Percentiles rank a stretch among this genome's conserved stretches.
Evolutionary conservation across 2,888 invertebrate genomes (phyloP).

Genomic region (Meteorus cinctellus): DNA sequence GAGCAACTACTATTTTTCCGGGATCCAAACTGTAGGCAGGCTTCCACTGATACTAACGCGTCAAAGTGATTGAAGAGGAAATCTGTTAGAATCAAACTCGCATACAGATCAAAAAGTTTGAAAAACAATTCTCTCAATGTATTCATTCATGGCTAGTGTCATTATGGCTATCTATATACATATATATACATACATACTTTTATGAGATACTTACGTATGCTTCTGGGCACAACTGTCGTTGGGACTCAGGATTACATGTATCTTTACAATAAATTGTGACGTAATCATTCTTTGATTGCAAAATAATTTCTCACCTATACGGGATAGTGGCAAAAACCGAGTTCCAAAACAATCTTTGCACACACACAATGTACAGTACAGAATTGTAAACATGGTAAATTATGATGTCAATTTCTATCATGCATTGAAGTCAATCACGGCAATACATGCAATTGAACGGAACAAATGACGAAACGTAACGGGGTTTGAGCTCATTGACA

Average conservation of each 20-base stretch:
- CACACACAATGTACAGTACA: too few species aligned
- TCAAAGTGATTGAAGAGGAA: not conserved
- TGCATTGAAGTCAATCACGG: too few species aligned
- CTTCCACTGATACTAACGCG: conserved; percentile 1
- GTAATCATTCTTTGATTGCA: too few species aligned
- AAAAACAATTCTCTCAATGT: not conserved
- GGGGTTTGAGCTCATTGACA: too few species aligned
- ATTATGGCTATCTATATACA: conserved; percentile 20
- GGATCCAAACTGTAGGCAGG: not conserved
- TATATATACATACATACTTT: conserved; percentile 8
- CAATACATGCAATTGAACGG: too few species aligned
- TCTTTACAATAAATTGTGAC: too few species aligned
- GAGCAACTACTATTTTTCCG: conserved; percentile 3
- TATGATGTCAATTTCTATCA: too few species aligned
- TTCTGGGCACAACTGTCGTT: not conserved
- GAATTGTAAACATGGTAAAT: too few species aligned
- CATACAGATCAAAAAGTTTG: not conserved
- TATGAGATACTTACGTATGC: not conserved
- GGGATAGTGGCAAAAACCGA: too few species aligned
- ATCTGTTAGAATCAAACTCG: not conserved
- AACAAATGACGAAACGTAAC: too few species aligned
- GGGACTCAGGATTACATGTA: not conserved
- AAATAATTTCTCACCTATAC: too few species aligned
- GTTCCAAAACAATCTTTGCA: too few species aligned
- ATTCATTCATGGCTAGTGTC: conserved; percentile 1